Base-by-base conservation (phyloP, 2,888 invertebrate genomes). In the Folsomia candida region DNA sequence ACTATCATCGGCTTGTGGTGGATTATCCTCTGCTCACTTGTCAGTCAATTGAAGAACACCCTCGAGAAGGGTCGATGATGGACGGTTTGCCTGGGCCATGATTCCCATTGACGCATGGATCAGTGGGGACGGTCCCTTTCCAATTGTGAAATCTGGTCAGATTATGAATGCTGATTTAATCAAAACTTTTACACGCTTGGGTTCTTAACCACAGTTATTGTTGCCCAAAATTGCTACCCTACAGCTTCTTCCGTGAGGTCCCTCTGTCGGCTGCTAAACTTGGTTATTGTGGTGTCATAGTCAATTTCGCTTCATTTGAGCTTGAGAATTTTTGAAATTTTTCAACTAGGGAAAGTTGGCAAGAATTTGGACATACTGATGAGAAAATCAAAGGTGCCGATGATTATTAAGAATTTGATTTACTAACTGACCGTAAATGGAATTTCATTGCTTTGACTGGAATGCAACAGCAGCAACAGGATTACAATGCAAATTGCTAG, bases 111-210 rank as follows among this genome's bases (percentile, higher is more conserved):
- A 62, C 62, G 29, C 29, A 22, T n/a, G 27, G 62, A 62, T n/a
- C 62, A 62, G 29, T 20, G 62, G 37, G 3, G 29, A 26, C 62
- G 62, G 62, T 62, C 62, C 62, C 62, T 62, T 62, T 28, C 27
- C 27, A 37, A 62, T 62, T 62, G 3, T 62, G 62, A 37, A 62
- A 28, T 62, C 27, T 22, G 62, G 27, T 62, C 24, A 62, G 62
- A 62, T 62, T 62, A 62, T 28, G 62, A 62, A 28, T 20, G 28
- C 62, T 62, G 62, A 62, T 62, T 62, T 26, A 20, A 62, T 62
- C 62, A 62, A 28, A n/a, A n/a, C n/a, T n/a, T n/a, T n/a, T n/a
- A n/a, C n/a, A n/a, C n/a, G n/a, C n/a, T n/a, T n/a, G n/a, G n/a
- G n/a, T 62, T 62, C 29, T 9, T 47, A 29, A 20, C 62, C 14